Percentiles rank a stretch among this genome's conserved stretches.
These are phyloP conservation scores for Metellina segmentata DNA, from an alignment of 2,888 invertebrate genomes.

Conservation along the genomic window DNA sequence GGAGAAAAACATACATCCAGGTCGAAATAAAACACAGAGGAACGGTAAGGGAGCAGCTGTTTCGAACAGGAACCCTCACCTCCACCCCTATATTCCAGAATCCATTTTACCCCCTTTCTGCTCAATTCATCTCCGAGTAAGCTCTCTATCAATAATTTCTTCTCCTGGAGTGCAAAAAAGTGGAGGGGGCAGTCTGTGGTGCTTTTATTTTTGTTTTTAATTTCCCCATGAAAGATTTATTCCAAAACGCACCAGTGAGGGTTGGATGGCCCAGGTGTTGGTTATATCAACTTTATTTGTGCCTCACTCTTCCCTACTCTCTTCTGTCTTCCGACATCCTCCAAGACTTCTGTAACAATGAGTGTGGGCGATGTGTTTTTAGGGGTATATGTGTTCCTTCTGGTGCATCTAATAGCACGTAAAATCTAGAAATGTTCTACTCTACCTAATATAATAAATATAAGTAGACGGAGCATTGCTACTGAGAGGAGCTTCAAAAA, in stretches of 20 bases:
- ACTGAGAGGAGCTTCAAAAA: no score
- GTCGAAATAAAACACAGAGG: neutral
- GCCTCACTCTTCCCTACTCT: neutral
- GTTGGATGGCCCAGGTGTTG: slow-evolving; percentile 1
- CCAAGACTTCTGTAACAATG: neutral
- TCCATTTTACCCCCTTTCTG: slow-evolving; percentile 45
- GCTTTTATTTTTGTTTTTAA: slow-evolving; percentile 48
- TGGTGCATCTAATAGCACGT: no score
- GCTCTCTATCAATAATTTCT: slow-evolving; percentile 71
- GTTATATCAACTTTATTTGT: slow-evolving; percentile 2
- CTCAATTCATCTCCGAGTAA: slow-evolving; percentile 53
- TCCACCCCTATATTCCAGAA: slow-evolving; percentile 1
- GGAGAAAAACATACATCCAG: neutral
- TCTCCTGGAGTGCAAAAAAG: slow-evolving; percentile 26
- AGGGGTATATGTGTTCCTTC: no score
- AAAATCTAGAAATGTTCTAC: no score
- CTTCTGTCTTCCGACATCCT: neutral
- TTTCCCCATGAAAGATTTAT: slow-evolving; percentile 68
- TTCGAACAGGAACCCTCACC: slow-evolving; percentile 24
- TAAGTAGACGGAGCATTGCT: no score
- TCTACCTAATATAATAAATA: no score
- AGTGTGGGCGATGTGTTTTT: neutral
- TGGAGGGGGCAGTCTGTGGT: neutral
- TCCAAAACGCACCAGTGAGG: neutral
- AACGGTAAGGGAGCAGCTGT: slow-evolving; percentile 34